A percentile compares a stretch with the other conserved stretches of the same genome.
phyloP scores from a whole-genome alignment of 2,113 vertebrate species.

The Centrocercus urophasianus region DNA sequence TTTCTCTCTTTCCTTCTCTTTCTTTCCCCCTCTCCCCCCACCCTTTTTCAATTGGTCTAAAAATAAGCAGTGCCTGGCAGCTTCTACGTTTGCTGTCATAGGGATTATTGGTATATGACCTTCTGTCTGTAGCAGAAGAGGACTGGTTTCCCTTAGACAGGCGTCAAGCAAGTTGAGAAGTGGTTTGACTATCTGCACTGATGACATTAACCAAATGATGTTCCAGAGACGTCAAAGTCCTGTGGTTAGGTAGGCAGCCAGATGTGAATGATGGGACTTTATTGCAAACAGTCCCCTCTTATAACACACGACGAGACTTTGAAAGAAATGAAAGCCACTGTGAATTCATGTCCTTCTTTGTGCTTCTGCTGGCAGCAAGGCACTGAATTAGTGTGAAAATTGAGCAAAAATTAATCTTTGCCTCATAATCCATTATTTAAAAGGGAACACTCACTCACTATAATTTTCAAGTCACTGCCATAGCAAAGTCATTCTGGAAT shows the following conservation, averaged over 20 bases:
- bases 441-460: constrained; percentile 54
- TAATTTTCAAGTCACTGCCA: constrained; percentile 61
- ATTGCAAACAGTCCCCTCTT: background rate
- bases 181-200: background rate
- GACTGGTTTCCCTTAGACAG: background rate
- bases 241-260: background rate
- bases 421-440: constrained; percentile 68
- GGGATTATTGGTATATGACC: background rate
- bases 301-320: background rate
- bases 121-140: background rate
- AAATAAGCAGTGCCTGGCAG: background rate
- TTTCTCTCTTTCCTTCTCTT: background rate
- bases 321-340: background rate
- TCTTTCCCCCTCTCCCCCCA: background rate
- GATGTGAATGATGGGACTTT: background rate
- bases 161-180: background rate
- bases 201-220: background rate
- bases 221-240: background rate
- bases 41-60: background rate
- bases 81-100: background rate
- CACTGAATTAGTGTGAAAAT: constrained; percentile 51
- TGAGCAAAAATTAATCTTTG: constrained; percentile 59
- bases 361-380: constrained; percentile 42
- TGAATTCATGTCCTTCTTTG: constrained; percentile 32
- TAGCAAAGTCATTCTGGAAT: constrained; percentile 63